Percentiles rank a stretch among this genome's conserved stretches.
Conservation (phyloP, 2,797 vertebrate species). For the Syngnathus acus region DNA sequence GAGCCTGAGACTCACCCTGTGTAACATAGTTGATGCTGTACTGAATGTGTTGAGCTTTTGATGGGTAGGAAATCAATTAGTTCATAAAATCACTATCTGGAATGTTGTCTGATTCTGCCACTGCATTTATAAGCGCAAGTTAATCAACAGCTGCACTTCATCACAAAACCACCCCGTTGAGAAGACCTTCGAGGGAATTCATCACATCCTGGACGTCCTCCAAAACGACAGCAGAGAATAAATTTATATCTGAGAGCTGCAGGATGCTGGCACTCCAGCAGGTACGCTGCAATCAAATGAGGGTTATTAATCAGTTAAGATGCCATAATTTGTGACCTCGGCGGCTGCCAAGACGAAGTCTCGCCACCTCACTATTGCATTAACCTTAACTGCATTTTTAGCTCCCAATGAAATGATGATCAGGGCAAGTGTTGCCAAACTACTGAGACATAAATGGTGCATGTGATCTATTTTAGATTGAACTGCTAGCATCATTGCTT, state of each 20-base stretch:
- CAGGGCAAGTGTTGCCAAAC: not conserved
- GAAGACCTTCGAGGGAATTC: conserved; percentile 36
- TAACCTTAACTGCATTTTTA: conserved; percentile 3
- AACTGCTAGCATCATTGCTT: not conserved
- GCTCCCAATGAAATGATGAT: not conserved
- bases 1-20: conserved; percentile 29
- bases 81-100: not conserved
- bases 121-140: conserved; percentile 17
- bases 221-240: conserved; percentile 46
- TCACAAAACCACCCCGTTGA: conserved; percentile 18
- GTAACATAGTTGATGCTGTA: conserved; percentile 30
- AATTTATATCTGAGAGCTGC: conserved; percentile 40
- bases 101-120: conserved; percentile 18
- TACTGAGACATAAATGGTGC: not conserved
- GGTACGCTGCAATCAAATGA: conserved; percentile 44
- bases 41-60: conserved; percentile 4
- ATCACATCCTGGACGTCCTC: conserved; percentile 51
- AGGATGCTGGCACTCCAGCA: conserved; percentile 45
- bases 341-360: not conserved
- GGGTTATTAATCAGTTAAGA: conserved; percentile 41
- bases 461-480: not conserved
- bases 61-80: not conserved
- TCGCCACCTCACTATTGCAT: conserved; percentile 11
- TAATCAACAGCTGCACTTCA: conserved; percentile 2
- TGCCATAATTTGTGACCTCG: not conserved